Evolutionary conservation across 2,888 invertebrate species (phyloP), one percentile per base, ranked within the genome.

Genomic region (Drosophila trichaetosa): DNA sequence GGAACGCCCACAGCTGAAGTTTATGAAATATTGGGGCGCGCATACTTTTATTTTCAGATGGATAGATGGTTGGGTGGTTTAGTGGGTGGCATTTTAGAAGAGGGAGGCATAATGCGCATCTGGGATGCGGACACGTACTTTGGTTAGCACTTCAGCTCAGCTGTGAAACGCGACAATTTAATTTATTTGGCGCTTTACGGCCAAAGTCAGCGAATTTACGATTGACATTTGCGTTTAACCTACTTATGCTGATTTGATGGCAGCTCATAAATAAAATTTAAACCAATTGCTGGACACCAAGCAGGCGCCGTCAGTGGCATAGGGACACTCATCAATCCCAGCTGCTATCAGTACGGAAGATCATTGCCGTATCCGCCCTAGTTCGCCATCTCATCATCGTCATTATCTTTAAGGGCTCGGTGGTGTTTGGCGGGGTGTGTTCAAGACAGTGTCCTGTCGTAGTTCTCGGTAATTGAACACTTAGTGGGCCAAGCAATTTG

Each of bases 171-270:
- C 85, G 78, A 83, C 82, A 77, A 84, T 87, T 87, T 85, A 88
- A 91, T 91, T 91, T 85, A 89, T 85, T 85, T 89, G 87, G 53
- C 80, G 80, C 76, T 86, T 88, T 83, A 74, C 72, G 64, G 67
- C 54, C 87, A 73, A 87, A 85, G 85, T 85, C 85, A 82, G 84
- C 89, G 74, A 82, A 91, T 89, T 91, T 88, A 81, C 85, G 87
- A 90, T 91, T 91, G 91, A 90, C 91, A 91, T 88, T 91, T 89
- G 90, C 84, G 87, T 90, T 91, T 91, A 91, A 91, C 91, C 92
- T 91, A 90, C 90, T 91, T 91, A 91, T 91, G 90, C 85, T 91
- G 91, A 91, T 91, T 91, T 91, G 88, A 91, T 90, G 91, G 86
- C 83, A 80, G 78, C 77, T 84, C 90, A 91, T 91, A 91, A 91